Conservation (phyloP, 2,797 vertebrate species). For the Enteromius argenteus region DNA sequence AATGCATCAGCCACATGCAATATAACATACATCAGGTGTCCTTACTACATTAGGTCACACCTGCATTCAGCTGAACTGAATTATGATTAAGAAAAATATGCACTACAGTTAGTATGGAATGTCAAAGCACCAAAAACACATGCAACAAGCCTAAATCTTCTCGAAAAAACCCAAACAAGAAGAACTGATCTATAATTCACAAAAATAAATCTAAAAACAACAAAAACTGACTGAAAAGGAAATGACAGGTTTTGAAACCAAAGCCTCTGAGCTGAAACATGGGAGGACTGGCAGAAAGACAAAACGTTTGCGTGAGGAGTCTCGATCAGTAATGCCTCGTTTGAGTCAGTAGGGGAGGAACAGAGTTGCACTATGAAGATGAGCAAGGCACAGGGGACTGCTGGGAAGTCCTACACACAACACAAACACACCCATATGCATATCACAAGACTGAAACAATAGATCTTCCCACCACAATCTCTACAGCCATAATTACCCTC, state of each 20-base stretch:
- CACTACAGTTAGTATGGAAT: not conserved
- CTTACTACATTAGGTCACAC: not conserved
- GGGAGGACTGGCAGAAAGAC: conserved; percentile 17
- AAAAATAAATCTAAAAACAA: conserved; percentile 13
- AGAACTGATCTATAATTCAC: not conserved
- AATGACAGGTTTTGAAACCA: conserved; percentile 26
- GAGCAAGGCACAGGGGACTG: not conserved
- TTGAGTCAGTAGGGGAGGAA: conserved; percentile 51
- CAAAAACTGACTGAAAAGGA: conserved; percentile 22
- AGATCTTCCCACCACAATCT: conserved; percentile 41
- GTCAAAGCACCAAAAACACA: not conserved
- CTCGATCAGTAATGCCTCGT: conserved; percentile 30
- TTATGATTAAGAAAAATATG: conserved; percentile 2
- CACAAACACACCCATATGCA: conserved; percentile 22
- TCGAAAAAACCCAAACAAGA: not conserved
- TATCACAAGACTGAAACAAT: conserved; percentile 51
- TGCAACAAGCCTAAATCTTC: not conserved
- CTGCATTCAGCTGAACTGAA: not conserved
- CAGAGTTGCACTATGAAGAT: conserved; percentile 24
- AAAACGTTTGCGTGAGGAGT: conserved; percentile 24
- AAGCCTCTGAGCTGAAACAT: conserved; percentile 10
- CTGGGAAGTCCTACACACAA: conserved; percentile 45
- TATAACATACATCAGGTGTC: not conserved
- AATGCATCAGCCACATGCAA: conserved; percentile 17
- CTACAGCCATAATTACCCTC: conserved; percentile 54